phyloP scores from a whole-genome alignment of 2,888 invertebrate species.

The Apamea sordens region DNA sequence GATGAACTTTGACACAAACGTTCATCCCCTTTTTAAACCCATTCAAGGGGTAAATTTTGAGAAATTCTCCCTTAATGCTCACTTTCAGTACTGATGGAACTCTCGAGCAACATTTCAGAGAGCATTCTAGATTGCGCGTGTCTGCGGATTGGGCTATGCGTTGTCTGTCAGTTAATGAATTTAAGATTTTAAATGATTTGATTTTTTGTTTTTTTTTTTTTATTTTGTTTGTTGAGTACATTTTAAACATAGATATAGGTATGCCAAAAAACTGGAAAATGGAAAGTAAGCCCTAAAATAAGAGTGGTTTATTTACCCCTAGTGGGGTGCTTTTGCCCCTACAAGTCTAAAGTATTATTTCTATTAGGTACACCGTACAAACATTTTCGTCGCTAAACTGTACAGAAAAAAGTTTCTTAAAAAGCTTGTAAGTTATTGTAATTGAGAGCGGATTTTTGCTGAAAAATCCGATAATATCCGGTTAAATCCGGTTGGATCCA shows the following conservation, averaged over 20 bases:
- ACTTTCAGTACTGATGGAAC: too few relatives aligned
- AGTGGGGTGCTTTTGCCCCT: neutral
- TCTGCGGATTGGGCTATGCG: too few relatives aligned
- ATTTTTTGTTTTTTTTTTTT: too few relatives aligned
- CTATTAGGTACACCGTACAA: neutral
- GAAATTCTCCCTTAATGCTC: too few relatives aligned
- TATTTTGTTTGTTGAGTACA: too few relatives aligned
- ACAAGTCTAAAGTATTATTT: neutral
- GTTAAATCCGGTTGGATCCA: conserved; percentile 11
- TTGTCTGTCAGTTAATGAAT: too few relatives aligned
- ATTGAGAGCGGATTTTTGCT: conserved; percentile 30
- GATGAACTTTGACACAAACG: neutral
- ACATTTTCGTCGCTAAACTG: neutral
- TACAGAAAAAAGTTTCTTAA: conserved; percentile 1
- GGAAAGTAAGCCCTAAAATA: neutral
- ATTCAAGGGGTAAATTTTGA: neutral
- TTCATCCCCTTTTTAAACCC: too few relatives aligned
- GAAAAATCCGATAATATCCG: conserved; percentile 19
- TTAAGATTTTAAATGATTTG: too few relatives aligned
- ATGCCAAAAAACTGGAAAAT: neutral
- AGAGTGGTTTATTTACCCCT: neutral
- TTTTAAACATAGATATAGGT: neutral
- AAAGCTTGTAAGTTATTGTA: conserved; percentile 39
- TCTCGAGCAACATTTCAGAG: too few relatives aligned
- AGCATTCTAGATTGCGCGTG: too few relatives aligned